Evolutionary conservation across 1,140 invertebrate species (phyloP), one percentile per base, ranked within the genome.

Genomic region (Drosophila albomicans): DNA sequence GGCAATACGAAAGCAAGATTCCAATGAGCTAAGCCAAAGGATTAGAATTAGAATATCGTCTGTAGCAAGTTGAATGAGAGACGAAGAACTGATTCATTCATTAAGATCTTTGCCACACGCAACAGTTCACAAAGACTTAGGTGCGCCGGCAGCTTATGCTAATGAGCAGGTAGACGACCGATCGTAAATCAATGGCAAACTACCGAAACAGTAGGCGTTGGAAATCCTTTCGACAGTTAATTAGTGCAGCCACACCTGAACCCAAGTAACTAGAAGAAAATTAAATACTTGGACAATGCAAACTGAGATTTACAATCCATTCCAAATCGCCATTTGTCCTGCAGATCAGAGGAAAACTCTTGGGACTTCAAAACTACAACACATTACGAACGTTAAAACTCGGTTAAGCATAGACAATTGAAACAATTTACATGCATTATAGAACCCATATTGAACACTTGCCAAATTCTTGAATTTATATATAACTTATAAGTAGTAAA

Each of bases 221-320:
- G 43, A 82, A 86, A 86, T 77, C 82, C 79, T 68, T 82, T 82
- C 82, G 76, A 79, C 82, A 86, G 82, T 73, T 88, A 86, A 86
- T 86, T 86, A 86, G 79, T 65, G 75, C 54, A 71, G 82, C 82
- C 77, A 69, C 64, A 46, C 76, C 75, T 57, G 30, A 56, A 38
- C 1, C 4, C 15, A 38, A 38, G 7, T 20, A 8, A 59, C 13
- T 58, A 30, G 11, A 16, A 59, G 20, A 25, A 25, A 25, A 25
- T 25, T 25, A 38, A 38, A 38, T 38, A 32, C 20, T 25, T 25
- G 6, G 1, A 10, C 10, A 38, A 38, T 32, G 30, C 5, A 32
- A 32, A 32, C 30, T 38, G 8, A 10, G 35, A 38, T 38, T 10
- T 10, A 38, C 1, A 38, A 38, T 38, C 35, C 78, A 80, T 80